Base-by-base conservation (phyloP, 2,113 vertebrate species). In the Cyanoderma ruficeps region DNA sequence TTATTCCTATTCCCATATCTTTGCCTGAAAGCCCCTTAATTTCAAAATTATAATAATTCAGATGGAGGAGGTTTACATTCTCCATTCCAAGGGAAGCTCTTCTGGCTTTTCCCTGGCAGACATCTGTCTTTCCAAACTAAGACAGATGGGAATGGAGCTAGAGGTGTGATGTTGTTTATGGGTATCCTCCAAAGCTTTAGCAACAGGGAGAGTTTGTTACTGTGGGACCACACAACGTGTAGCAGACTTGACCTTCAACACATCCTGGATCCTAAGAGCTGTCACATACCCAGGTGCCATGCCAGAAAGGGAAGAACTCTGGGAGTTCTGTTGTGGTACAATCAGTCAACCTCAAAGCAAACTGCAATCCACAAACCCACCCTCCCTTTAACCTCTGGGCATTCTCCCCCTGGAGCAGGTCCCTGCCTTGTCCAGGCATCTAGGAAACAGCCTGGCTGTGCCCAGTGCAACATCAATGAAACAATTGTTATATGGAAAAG, bases 221-320 rank as follows among this genome's bases (percentile, higher is more conserved):
- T 12, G 27, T 11, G 33, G 30, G 47, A 15, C 19, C 28, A 30
- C 20, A 31, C 33, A 69, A 44, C 9, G 14, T 0, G 35, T 2
- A 53, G 44, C n/a, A 77, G 39, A 27, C 31, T 44, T 39, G 33
- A 41, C 39, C 47, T 63, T 61, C 71, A 88, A 27, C 35, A 25
- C 68, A 31, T 10, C 5, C 19, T 27, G 64, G 46, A 59, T 49
- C 25, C 30, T 44, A 60, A 33, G 14, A 70, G 46, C 37, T 93
- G 19, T 11, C 33, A 11, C 30, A 15, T 8, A 47, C 17, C n/a
- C 57, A 42, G 13, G 22, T 64, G 21, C 3, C 0, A 25, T 4
- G 12, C 19, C 67, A 35, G 55, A 35, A 79, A 64, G 61, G 37
- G 64, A 79, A 79, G 37, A 14, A 11, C 15, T 84, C 49, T 24